A percentile compares a stretch with the other conserved stretches of the same genome.
phyloP scores from a whole-genome alignment of 2,797 vertebrate species.

The Urophycis tenuis region DNA sequence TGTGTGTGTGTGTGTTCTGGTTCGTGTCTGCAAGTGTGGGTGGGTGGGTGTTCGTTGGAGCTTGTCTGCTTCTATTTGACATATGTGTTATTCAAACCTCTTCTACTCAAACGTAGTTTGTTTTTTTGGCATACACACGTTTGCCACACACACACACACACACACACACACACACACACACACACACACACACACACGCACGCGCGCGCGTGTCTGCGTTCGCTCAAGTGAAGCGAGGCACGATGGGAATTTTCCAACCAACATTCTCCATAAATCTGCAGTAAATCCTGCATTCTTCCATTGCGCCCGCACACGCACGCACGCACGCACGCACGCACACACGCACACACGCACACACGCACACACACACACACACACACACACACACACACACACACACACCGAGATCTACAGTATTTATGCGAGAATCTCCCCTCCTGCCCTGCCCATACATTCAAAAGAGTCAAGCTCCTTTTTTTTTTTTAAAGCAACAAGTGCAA shows the following conservation, averaged over 20 bases:
- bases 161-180: neutral
- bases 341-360: too few relatives aligned
- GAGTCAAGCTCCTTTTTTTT: too few relatives aligned
- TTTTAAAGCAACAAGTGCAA: too few relatives aligned
- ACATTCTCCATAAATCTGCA: constrained; percentile 29
- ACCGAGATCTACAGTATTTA: constrained; percentile 32
- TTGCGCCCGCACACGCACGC: constrained; percentile 35
- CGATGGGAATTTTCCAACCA: constrained; percentile 34
- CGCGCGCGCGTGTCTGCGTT: neutral
- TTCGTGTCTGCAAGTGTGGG: constrained; percentile 18
- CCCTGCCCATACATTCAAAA: constrained; percentile 46
- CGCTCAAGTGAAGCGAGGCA: constrained; percentile 18
- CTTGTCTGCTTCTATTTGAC: neutral
- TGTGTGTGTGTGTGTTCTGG: neutral
- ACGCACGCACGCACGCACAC: too few relatives aligned
- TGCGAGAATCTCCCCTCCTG: constrained; percentile 20
- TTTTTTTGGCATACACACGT: constrained; percentile 33
- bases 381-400: too few relatives aligned
- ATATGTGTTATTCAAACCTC: constrained; percentile 7
- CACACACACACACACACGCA: constrained; percentile 30
- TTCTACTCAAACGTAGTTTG: constrained; percentile 15
- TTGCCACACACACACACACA: neutral
- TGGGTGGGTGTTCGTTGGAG: constrained; percentile 12
- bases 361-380: too few relatives aligned
- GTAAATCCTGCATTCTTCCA: constrained; percentile 32